phyloP scores from a whole-genome alignment of 2,888 invertebrate genomes.

The Galerucella pusilla region DNA sequence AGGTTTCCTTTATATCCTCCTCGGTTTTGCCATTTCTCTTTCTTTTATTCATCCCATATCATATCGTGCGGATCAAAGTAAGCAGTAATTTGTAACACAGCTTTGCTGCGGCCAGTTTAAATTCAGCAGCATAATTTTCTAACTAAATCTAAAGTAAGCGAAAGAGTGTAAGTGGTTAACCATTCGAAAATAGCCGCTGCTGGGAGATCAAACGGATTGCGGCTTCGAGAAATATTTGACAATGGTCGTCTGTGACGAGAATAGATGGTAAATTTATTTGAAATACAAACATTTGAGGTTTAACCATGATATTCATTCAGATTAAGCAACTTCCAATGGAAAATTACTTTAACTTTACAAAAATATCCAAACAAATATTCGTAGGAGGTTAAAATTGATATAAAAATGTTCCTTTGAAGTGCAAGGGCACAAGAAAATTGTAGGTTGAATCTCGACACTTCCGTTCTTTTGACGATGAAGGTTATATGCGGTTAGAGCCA shows the following conservation, averaged over 20 bases:
- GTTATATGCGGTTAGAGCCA: conserved; percentile 8
- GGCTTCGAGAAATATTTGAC: conserved; percentile 26
- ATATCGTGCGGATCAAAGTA: neutral
- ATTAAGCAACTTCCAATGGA: too few relatives aligned
- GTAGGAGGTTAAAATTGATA: neutral
- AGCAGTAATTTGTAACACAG: conserved; percentile 4
- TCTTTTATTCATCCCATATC: neutral
- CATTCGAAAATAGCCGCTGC: conserved; percentile 11
- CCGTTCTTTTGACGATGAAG: conserved; percentile 18
- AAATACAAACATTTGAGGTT: too few relatives aligned
- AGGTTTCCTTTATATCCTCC: neutral
- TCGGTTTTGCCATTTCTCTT: neutral
- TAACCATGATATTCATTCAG: too few relatives aligned
- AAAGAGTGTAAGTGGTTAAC: conserved; percentile 25
- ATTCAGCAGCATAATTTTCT: neutral
- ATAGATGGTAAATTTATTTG: conserved; percentile 1
- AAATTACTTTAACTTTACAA: too few relatives aligned
- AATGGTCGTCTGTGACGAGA: conserved; percentile 5
- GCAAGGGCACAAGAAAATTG: conserved; percentile 31
- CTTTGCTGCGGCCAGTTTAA: neutral
- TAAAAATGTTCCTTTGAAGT: conserved; percentile 39
- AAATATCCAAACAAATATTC: neutral
- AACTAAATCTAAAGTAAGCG: conserved; percentile 6
- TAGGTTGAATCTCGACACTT: conserved; percentile 30
- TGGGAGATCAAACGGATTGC: conserved; percentile 18